A percentile compares a stretch with the other conserved stretches of the same genome.
Evolutionary conservation across 2,113 vertebrate genomes (phyloP).

Genomic region (Callipepla squamata): DNA sequence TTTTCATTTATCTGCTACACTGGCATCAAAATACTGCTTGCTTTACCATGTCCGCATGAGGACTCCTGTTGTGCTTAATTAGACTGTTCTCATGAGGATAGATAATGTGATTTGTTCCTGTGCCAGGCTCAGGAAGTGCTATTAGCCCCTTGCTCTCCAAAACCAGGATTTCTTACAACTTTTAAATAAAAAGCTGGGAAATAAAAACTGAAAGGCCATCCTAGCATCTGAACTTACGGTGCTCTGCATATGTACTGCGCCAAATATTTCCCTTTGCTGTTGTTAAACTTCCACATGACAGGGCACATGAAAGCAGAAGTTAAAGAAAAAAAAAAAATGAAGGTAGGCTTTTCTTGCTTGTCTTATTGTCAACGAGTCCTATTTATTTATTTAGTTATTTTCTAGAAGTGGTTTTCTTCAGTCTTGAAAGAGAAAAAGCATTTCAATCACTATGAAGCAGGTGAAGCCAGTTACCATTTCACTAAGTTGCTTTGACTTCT

Average conservation of each 20-base stretch:
- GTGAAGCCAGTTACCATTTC: background rate
- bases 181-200: slow-evolving; percentile 4
- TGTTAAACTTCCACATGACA: slow-evolving; percentile 18
- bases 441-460: background rate
- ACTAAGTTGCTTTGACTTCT: background rate
- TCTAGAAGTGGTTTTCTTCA: background rate
- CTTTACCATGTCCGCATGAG: slow-evolving; percentile 39
- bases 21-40: slow-evolving; percentile 34
- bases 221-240: background rate
- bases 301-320: background rate
- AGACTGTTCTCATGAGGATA: slow-evolving; percentile 55
- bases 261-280: background rate
- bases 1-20: background rate
- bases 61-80: slow-evolving; percentile 62
- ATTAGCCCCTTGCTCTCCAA: slow-evolving; percentile 25
- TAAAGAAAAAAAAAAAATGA: background rate
- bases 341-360: slow-evolving; percentile 16
- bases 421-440: background rate
- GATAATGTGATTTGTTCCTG: slow-evolving; percentile 56
- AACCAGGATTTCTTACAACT: slow-evolving; percentile 10
- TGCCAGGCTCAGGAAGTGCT: slow-evolving; percentile 38
- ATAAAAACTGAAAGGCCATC: background rate
- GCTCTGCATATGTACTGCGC: background rate
- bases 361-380: background rate
- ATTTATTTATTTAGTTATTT: background rate